phyloP scores from a whole-genome alignment of 2,113 vertebrate species.

The Onychostoma macrolepis region DNA sequence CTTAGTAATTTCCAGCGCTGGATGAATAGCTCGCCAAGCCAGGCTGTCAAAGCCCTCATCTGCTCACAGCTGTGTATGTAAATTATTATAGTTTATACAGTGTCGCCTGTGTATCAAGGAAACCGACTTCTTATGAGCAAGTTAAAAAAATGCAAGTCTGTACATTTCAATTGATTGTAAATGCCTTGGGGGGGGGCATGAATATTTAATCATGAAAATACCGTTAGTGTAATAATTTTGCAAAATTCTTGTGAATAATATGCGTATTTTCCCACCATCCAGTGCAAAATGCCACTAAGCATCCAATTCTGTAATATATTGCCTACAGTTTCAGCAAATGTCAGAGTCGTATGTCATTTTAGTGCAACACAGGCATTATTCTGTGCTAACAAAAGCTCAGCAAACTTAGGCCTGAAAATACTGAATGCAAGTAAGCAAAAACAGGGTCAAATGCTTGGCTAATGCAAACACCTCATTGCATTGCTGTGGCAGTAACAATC shows the following conservation, averaged over 20 bases:
- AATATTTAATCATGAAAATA: slow-evolving; percentile 5
- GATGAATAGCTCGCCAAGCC: slow-evolving; percentile 44
- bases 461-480: not conserved
- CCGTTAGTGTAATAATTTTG: slow-evolving; percentile 20
- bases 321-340: not conserved
- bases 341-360: slow-evolving; percentile 2
- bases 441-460: no score
- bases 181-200: not conserved
- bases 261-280: not conserved
- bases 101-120: slow-evolving; percentile 20
- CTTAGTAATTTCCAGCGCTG: slow-evolving; percentile 40
- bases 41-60: slow-evolving; percentile 24
- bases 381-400: not conserved
- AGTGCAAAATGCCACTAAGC: slow-evolving; percentile 9
- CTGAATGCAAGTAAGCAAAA: no score
- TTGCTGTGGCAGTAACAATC: not conserved
- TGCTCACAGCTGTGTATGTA: slow-evolving; percentile 18
- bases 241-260: slow-evolving; percentile 24
- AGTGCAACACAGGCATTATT: not conserved
- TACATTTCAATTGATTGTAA: not conserved
- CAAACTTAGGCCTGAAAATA: not conserved
- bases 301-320: not conserved
- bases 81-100: not conserved
- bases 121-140: not conserved
- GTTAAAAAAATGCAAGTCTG: not conserved